Evolutionary conservation across 2,113 vertebrate species (phyloP).

Genomic region (Tursiops truncatus): DNA sequence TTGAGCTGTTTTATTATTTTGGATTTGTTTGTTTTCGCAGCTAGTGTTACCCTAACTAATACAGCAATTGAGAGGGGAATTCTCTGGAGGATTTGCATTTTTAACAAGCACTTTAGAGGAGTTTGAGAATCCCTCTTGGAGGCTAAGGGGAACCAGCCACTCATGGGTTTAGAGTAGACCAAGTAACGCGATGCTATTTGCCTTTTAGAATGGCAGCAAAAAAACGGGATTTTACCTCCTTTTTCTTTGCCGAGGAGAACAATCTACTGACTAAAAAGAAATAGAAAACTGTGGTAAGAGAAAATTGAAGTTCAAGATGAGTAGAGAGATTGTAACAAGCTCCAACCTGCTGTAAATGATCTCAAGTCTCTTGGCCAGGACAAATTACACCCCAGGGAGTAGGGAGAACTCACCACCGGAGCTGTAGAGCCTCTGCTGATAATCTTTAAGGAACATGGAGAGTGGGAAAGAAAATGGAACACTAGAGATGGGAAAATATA

Average conservation of each 20-base stretch:
- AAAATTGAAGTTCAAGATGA: slow-evolving; percentile 72
- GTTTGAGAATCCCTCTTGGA: background rate
- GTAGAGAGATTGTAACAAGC: slow-evolving; percentile 62
- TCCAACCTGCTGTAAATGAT: slow-evolving; percentile 64
- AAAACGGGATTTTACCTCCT: slow-evolving; percentile 19
- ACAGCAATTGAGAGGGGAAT: background rate
- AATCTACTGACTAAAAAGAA: slow-evolving; percentile 29
- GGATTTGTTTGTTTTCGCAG: background rate
- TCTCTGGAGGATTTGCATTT: slow-evolving; percentile 33
- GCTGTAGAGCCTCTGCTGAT: slow-evolving; percentile 37
- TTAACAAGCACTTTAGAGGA: background rate
- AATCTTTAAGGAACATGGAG: slow-evolving; percentile 42
- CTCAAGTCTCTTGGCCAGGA: slow-evolving; percentile 57
- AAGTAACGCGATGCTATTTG: background rate
- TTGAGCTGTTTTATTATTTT: background rate
- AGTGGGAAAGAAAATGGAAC: slow-evolving; percentile 34
- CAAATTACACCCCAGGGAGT: slow-evolving; percentile 63
- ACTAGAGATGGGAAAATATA: background rate
- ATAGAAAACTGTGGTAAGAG: slow-evolving; percentile 62
- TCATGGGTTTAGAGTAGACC: background rate
- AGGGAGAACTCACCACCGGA: background rate
- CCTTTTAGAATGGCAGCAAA: background rate
- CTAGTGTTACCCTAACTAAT: background rate
- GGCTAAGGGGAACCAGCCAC: background rate
- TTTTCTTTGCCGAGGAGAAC: slow-evolving; percentile 15